Conservation (phyloP, 2,113 vertebrate genomes). For the Monarcha castaneiventris region DNA sequence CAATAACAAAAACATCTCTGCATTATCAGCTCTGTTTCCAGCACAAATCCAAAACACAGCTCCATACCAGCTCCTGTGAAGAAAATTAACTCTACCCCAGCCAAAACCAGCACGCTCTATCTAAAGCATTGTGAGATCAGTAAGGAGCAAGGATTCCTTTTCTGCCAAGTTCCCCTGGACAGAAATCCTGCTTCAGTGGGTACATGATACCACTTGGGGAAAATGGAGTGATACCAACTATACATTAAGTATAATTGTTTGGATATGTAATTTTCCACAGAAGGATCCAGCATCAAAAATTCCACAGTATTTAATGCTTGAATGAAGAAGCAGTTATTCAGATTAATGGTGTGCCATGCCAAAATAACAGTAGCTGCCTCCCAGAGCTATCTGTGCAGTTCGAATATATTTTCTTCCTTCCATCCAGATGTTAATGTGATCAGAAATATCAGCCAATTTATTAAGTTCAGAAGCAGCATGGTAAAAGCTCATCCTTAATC, state of each 20-base stretch:
- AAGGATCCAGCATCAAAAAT: background rate
- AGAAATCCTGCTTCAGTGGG: background rate
- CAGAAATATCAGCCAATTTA: background rate
- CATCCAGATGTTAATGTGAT: conserved; percentile 7
- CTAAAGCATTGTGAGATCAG: background rate
- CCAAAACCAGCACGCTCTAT: background rate
- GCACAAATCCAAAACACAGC: background rate
- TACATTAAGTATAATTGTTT: background rate
- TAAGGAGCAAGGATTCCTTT: background rate
- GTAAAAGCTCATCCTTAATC: background rate
- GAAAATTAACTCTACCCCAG: background rate
- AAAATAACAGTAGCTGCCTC: background rate
- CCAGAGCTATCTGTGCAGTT: background rate
- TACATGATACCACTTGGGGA: background rate
- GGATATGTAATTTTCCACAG: background rate
- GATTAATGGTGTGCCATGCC: background rate
- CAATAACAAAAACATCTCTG: background rate
- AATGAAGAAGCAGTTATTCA: background rate
- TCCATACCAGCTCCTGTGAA: background rate
- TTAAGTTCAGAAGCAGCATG: background rate
- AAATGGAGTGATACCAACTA: background rate
- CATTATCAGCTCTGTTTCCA: background rate
- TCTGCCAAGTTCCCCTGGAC: background rate
- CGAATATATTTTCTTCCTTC: conserved; percentile 22
- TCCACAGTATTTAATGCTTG: background rate